These are phyloP conservation scores for Cylindroiulus punctatus DNA, from an alignment of 2,888 invertebrate genomes.

Conservation along the genomic window DNA sequence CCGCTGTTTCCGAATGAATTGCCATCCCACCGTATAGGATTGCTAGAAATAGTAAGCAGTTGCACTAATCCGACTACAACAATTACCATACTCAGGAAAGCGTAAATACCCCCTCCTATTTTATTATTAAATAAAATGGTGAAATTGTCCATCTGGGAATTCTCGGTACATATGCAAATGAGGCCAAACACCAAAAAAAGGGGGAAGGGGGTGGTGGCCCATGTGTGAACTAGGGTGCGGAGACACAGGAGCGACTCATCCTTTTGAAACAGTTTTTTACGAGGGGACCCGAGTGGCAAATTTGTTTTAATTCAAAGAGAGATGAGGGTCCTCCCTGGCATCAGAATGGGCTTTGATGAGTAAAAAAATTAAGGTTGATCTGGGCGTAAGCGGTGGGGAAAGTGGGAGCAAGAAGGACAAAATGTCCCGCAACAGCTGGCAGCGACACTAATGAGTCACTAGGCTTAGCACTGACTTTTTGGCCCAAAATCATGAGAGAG, in stretches of 20 bases:
- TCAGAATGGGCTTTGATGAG: constrained; percentile 9
- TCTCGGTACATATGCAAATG: background rate
- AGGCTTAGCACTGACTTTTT: constrained; percentile 20
- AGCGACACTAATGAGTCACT: constrained; percentile 50
- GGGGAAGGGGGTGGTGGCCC: background rate
- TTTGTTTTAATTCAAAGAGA: constrained; percentile 41
- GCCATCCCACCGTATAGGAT: background rate
- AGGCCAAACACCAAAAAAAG: constrained; percentile 9
- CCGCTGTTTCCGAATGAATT: background rate
- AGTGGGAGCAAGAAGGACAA: constrained; percentile 25
- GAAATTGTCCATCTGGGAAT: constrained; percentile 38
- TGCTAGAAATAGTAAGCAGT: constrained; percentile 34
- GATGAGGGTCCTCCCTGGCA: constrained; percentile 13
- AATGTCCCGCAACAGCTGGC: constrained; percentile 41
- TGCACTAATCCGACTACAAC: constrained; percentile 2
- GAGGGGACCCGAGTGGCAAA: constrained; percentile 43
- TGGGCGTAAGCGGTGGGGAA: constrained; percentile 10
- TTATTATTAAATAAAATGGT: constrained; percentile 34
- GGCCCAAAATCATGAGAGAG: background rate
- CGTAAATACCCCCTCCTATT: constrained; percentile 38
- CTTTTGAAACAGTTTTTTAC: constrained; percentile 51
- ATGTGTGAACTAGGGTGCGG: background rate
- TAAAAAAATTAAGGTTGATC: constrained; percentile 28
- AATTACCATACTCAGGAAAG: constrained; percentile 16
- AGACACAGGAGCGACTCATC: constrained; percentile 48